Evolutionary conservation across 2,113 vertebrate genomes (phyloP).

Genomic region (Gorilla gorilla): DNA sequence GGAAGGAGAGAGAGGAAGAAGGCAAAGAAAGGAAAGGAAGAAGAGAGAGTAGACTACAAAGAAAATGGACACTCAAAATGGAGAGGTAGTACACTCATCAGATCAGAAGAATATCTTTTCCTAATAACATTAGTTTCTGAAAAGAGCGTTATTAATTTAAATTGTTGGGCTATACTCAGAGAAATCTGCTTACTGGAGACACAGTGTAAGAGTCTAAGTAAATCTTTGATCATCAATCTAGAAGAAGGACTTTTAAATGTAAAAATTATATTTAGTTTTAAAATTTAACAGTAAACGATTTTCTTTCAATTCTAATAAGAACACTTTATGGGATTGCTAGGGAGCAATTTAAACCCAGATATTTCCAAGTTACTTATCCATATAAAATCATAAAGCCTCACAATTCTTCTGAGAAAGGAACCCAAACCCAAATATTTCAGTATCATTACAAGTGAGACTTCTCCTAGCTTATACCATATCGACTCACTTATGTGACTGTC

Average conservation of each 20-base stretch:
- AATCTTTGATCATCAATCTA: not conserved
- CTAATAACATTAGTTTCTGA: not conserved
- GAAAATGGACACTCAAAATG: too few relatives aligned
- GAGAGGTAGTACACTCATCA: not conserved
- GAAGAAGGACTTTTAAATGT: slow-evolving; percentile 30
- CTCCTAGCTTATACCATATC: not conserved
- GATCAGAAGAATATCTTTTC: not conserved
- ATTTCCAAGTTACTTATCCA: slow-evolving; percentile 6
- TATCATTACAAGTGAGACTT: not conserved
- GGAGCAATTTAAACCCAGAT: not conserved
- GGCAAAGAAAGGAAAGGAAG: too few relatives aligned
- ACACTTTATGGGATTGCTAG: not conserved
- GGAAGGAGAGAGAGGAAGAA: too few relatives aligned
- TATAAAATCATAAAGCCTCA: slow-evolving; percentile 23
- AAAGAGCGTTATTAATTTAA: not conserved
- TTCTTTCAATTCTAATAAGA: slow-evolving; percentile 20
- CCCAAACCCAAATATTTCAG: not conserved
- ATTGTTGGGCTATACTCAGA: not conserved
- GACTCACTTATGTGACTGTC: not conserved
- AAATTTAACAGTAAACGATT: slow-evolving; percentile 14
- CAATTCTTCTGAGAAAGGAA: not conserved
- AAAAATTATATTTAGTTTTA: slow-evolving; percentile 2
- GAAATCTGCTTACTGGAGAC: slow-evolving; percentile 32
- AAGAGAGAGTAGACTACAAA: too few relatives aligned
- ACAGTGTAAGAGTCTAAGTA: not conserved